Evolutionary conservation across 1,140 invertebrate species (phyloP), one percentile per base, ranked within the genome.

Genomic region (Carcinoscorpius rotundicauda): DNA sequence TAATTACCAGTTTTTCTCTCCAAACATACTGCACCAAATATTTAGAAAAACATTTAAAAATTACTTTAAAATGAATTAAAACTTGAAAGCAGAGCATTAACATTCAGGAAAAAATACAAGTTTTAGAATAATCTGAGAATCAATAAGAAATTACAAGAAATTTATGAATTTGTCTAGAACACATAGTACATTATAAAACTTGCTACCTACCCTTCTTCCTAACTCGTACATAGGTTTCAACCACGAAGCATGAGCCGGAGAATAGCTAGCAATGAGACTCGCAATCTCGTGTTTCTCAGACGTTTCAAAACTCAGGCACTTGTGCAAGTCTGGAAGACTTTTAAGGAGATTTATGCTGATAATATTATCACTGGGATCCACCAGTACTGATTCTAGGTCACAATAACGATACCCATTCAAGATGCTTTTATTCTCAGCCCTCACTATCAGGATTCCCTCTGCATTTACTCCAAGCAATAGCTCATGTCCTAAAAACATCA

Each of bases 261-360:
- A 93, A 75, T 97, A 97, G 55, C 91, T 92, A 3, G 91, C 89
- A 70, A 96, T 93, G 49, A 97, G 78, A 73, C 89, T 90, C 4
- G 92, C 93, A 65, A 95, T 93, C 79, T 95, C 92, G 64, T 79
- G 79, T 75, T 95, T 95, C 72, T 91, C 87, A 8, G 81, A 75
- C 1, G 91, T 93, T 76, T 96, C 93, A 74, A 97, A 93, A 10
- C 96, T 92, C 76, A 93, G 94, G 78, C 91, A 95, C 71, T 91
- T 90, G 79, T 86, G 87, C 58, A 82, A 82, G 71, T 82, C 86
- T 64, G 81, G 83, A 55, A 76, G 81, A 69, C 81, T 82, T 67
- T 82, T 83, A 55, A 85, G 78, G 62, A 85, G 70, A 67, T 83
- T 84, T 64, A 97, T 84, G 2, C 92, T 96, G 49, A 97, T 86